phyloP scores from a whole-genome alignment of 1,140 invertebrate genomes.

The Orchesella cincta region DNA sequence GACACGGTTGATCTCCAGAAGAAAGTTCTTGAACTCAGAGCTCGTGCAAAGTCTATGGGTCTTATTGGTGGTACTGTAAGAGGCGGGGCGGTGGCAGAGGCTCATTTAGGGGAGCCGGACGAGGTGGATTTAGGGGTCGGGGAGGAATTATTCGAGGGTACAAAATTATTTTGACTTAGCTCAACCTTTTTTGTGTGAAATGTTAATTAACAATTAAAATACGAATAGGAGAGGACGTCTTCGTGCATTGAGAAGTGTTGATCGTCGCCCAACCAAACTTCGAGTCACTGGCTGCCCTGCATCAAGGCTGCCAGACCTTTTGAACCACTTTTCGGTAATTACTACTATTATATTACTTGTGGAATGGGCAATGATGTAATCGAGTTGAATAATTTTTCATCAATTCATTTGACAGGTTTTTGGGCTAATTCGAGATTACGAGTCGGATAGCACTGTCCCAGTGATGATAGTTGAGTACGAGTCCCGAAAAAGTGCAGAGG shows the following conservation, averaged over 20 bases:
- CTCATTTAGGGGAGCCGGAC: constrained; percentile 30
- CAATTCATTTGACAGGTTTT: constrained; percentile 63
- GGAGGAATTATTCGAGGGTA: constrained; percentile 16
- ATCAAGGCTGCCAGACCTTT: constrained; percentile 69
- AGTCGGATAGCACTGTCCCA: constrained; percentile 67
- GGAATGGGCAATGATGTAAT: not conserved
- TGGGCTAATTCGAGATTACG: constrained; percentile 70
- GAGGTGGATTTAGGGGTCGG: constrained; percentile 40
- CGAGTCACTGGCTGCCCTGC: constrained; percentile 75
- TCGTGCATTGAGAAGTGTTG: constrained; percentile 64
- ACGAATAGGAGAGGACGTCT: constrained; percentile 53
- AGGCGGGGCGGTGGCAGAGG: constrained; percentile 33
- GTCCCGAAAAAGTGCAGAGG: constrained; percentile 72
- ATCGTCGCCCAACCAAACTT: constrained; percentile 77
- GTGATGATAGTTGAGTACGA: constrained; percentile 72
- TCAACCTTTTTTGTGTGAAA: not conserved
- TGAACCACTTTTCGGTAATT: constrained; percentile 70
- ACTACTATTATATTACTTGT: not conserved
- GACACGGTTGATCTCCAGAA: constrained; percentile 73
- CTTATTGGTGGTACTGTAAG: constrained; percentile 50
- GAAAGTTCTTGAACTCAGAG: constrained; percentile 70
- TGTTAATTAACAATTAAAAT: too few species aligned
- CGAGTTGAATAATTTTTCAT: constrained; percentile 27
- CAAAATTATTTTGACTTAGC: not conserved
- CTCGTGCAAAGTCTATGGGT: constrained; percentile 61